Percentiles rank a stretch among this genome's conserved stretches.
Evolutionary conservation across 2,888 invertebrate species (phyloP).

Genomic region (Uloborus plumipes): DNA sequence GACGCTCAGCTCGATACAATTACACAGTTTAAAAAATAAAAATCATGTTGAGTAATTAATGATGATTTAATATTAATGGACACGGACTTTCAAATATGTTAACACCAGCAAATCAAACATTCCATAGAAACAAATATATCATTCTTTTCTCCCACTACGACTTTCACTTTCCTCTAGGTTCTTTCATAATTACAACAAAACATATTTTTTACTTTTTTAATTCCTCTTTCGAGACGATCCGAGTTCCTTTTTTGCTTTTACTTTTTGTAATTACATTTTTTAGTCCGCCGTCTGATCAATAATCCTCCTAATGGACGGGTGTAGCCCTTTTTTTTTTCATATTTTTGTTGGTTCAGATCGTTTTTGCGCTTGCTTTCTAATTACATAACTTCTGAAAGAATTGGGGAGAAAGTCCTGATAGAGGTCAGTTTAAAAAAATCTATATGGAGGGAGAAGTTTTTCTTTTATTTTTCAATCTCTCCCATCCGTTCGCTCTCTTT

Average conservation of each 20-base stretch:
- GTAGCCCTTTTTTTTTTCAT: conserved; percentile 22
- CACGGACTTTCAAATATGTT: conserved; percentile 57
- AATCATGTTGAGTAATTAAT: conserved; percentile 59
- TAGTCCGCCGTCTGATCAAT: conserved; percentile 48
- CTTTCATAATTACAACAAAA: conserved; percentile 57
- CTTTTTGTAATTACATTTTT: conserved; percentile 58
- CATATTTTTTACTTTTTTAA: conserved; percentile 32
- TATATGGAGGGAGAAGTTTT: background rate
- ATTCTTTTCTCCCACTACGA: conserved; percentile 4
- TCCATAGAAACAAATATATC: conserved; percentile 17
- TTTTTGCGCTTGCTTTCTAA: conserved; percentile 43
- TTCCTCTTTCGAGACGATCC: background rate
- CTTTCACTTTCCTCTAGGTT: conserved; percentile 57
- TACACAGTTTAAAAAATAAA: conserved; percentile 37
- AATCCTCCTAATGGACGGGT: conserved; percentile 54
- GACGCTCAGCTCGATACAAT: conserved; percentile 44
- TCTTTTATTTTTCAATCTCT: conserved; percentile 34
- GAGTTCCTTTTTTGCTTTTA: conserved; percentile 6
- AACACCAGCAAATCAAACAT: conserved; percentile 57
- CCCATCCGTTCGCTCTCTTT: conserved; percentile 14
- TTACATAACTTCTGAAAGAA: conserved; percentile 62
- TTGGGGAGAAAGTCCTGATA: conserved; percentile 33
- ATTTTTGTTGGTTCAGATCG: too few relatives aligned
- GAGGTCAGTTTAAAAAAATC: conserved; percentile 46
- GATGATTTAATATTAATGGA: conserved; percentile 64